Evolutionary conservation across 2,113 vertebrate genomes (phyloP), one percentile per base, ranked within the genome.

Genomic region (Solea solea): DNA sequence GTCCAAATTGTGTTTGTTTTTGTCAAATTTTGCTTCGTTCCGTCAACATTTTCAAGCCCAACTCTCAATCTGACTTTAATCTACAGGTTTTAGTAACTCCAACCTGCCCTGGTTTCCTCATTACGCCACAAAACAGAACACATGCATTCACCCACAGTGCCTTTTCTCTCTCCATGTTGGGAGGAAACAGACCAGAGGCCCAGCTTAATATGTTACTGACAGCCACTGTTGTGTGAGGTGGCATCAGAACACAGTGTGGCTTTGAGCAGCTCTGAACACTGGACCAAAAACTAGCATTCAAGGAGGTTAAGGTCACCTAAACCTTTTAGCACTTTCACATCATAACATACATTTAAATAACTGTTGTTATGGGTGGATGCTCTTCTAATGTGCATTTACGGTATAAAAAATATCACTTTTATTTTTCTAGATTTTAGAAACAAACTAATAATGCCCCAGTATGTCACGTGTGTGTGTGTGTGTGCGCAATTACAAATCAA

Each of bases 151-250:
- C 50, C 55, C 71, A 70, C 16, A 48, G 50, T 75, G 9, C 34
- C 25, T 74, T 78, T 80, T 69, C 72, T 74, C 60, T 61, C 40
- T 69, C 49, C 39, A 44, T 69, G 59, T 85, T 71, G 61, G 21
- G 66, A 75, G 72, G 66, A 67, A 52, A 25, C 51, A 64, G 64
- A 83, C 72, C 61, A 74, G 75, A 79, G 70, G 69, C 51, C 69
- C 79, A 77, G 73, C 85, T 85, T 81, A 80, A 81, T 69, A 60
- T 72, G 64, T 73, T 78, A 71, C 74, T 87, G 80, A 83, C 85
- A 87, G 77, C 68, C 73, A 82, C 78, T 69, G 82, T 82, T 86
- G 83, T 86, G 84, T 85, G 84, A 63, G 28, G 69, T 77, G 75
- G 85, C 71, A 72, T 78, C 80, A 81, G 77, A 72, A 83, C 78